Base-by-base conservation (phyloP, 2,888 invertebrate genomes). In the Xanthorhoe designata region DNA sequence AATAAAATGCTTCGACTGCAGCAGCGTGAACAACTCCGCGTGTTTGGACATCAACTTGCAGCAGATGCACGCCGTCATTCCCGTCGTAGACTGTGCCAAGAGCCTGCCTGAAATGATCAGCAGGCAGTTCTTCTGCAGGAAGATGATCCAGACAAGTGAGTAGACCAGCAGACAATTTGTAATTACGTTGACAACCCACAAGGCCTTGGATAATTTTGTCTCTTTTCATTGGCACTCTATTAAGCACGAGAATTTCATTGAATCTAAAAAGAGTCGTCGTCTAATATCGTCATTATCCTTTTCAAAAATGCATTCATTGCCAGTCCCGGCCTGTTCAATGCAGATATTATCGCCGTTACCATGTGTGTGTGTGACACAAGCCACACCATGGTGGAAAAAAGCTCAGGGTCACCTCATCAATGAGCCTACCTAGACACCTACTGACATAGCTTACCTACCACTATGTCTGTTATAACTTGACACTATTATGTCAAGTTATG, bases 1-100 rank as follows among this genome's bases (percentile, higher is more conserved):
- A 47, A 92, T 96, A 58, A 94, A 93, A 71, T 97, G 97, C 76
- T 96, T 95, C 84, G 95, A 96, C 74, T 97, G 97, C 86, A 96
- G 96, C 83, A 96, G 96, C 19, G 94, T 93, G 42, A 92, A 94
- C 70, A 94, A 96, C 81, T 94, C 94, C 0, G 95, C 95, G 56
- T 97, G 96, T 77, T 90, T 86, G 0, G 91, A 92, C 65, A 85
- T 96, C 76, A 91, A 94, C 72, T 81, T 92, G 53, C 94, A 94
- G 66, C 94, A 92, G 60, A 94, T 95, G 80, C 94, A 92, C 74
- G 90, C 83, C 17, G 88, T 94, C 35, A 65, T 88, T 0, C 87
- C 87, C 52, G 80, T 87, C 0, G 85, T 86, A 54, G 86, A 90
- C 65, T 94, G 94, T 53, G 70, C 75, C 0, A 78, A 75, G 42